Evolutionary conservation across 2,113 vertebrate genomes (phyloP).

Genomic region (Phyllostomus hastatus): DNA sequence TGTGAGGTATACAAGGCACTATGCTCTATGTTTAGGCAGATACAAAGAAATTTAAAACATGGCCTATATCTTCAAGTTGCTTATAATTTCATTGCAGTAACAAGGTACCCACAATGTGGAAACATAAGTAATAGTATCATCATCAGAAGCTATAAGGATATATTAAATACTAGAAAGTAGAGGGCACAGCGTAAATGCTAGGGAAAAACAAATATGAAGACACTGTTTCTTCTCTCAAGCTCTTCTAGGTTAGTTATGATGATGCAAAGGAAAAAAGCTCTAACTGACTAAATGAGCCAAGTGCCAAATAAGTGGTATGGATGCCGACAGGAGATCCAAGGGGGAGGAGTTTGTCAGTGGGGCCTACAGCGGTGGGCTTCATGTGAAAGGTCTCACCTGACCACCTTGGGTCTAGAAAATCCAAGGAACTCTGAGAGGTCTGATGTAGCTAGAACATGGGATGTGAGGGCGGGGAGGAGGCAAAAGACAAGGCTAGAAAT

Average conservation of each 20-base stretch:
- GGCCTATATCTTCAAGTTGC: not conserved
- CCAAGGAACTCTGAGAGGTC: not conserved
- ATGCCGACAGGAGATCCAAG: not conserved
- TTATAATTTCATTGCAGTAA: slow-evolving; percentile 27
- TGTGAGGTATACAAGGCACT: not conserved
- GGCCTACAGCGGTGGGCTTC: not conserved
- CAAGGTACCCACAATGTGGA: not conserved
- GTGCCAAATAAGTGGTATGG: not conserved
- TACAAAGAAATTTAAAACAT: not conserved
- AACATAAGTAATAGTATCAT: not conserved
- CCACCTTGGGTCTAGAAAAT: not conserved
- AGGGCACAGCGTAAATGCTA: not conserved
- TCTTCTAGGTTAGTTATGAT: not conserved
- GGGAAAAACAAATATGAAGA: not conserved
- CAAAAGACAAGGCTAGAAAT: not conserved
- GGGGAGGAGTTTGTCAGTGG: not conserved
- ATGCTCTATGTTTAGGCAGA: not conserved
- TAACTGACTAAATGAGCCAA: not conserved
- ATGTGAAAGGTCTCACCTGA: not conserved
- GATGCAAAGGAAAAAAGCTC: not conserved
- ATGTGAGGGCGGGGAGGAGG: not conserved
- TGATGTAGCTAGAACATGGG: not conserved
- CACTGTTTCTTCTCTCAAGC: not conserved
- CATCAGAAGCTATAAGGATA: not conserved
- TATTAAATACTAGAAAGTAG: not conserved